phyloP scores from a whole-genome alignment of 2,113 vertebrate species.

The Marmota flaviventris region DNA sequence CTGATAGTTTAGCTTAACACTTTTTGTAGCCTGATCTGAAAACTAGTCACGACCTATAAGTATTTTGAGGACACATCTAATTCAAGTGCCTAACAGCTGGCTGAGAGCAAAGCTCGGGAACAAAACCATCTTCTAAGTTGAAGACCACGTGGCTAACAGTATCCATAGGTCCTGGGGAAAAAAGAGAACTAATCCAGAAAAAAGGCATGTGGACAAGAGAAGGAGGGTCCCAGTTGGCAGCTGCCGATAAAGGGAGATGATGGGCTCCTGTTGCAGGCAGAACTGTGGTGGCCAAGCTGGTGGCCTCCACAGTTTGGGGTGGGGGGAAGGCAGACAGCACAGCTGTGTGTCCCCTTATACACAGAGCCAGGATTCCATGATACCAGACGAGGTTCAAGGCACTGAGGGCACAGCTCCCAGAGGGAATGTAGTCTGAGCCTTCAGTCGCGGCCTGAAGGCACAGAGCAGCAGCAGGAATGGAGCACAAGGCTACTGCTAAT shows the following conservation, averaged over 20 bases:
- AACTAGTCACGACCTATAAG: not conserved
- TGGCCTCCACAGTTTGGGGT: not conserved
- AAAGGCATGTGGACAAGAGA: not conserved
- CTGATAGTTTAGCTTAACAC: not conserved
- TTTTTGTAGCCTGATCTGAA: not conserved
- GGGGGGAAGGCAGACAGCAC: too few species aligned
- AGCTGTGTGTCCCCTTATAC: not conserved
- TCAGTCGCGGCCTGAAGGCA: too few species aligned
- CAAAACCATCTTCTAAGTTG: not conserved
- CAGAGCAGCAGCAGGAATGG: not conserved
- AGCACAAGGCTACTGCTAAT: not conserved
- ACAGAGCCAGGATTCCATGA: not conserved
- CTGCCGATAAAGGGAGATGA: fast-evolving
- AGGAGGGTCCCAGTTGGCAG: not conserved
- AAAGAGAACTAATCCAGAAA: not conserved
- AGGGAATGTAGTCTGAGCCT: not conserved
- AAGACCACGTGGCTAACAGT: not conserved
- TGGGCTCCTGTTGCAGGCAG: not conserved
- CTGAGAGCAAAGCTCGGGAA: not conserved
- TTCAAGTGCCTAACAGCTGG: not conserved
- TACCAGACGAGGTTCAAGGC: not conserved
- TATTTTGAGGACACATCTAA: not conserved
- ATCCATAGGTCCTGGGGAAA: not conserved
- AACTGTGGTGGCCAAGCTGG: not conserved
- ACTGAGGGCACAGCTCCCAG: not conserved